Evolutionary conservation across 2,113 vertebrate species (phyloP), one percentile per base, ranked within the genome.

Genomic region (Sporophila hypoxantha): DNA sequence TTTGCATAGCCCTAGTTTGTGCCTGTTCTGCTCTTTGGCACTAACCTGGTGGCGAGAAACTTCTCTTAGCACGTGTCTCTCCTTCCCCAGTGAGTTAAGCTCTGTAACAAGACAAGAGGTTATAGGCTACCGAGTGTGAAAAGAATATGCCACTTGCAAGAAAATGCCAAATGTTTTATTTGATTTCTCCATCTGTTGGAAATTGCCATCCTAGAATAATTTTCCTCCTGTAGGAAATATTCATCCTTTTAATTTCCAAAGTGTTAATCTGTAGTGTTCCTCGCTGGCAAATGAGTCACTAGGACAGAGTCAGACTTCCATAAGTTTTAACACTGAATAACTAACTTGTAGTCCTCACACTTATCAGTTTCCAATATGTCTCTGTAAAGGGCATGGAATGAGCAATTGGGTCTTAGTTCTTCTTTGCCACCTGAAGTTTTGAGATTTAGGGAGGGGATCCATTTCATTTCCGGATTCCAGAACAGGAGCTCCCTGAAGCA

Each of bases 111-210:
- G 80, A 67, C 37, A 30, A 39, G 66, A 79, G 69, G 50, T 78
- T 88, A 71, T 36, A 90, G 87, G 89, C 53, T 90, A 88, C 64
- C 1, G 2, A 76, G 36, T 27, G 64, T 75, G 70, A 67, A 89
- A 77, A 57, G 84, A 92, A 79, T 68, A 82, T 37, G 47, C 52
- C 15, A 29, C 75, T 76, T 85, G 64, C 52, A 76, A 59, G 84
- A 69, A 94, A 87, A 89, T 82, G 71, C 76, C 78, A 84, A 83
- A 56, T 70, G 37, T 66, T 92, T 89, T 55, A 71, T 74, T 64
- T 93, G n/a, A 76, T 89, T 87, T 90, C 73, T 83, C 87, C 87
- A 78, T 92, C 90, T 94, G 55, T 82, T 83, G 73, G 75, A 87
- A 91, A 59, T 47, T 88, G 37, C 76, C 17, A 8, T 65, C 50